Evolutionary conservation across 2,113 vertebrate species (phyloP).

Genomic region (Neotoma lepida): DNA sequence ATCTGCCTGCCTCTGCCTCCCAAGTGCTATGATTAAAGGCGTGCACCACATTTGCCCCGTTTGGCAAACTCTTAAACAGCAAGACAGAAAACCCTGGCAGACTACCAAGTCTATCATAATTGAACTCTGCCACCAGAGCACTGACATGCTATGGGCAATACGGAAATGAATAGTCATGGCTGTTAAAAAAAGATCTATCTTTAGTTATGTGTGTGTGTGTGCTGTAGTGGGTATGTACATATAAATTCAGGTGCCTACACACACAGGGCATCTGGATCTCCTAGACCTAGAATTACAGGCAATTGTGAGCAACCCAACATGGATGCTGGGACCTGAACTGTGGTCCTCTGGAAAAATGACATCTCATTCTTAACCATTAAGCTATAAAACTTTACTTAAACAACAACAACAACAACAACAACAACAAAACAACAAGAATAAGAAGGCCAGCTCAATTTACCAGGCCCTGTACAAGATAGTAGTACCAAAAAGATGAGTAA

Average conservation of each 20-base stretch:
- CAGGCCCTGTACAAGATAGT: not conserved
- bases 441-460: not conserved
- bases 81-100: not conserved
- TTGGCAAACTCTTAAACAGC: not conserved
- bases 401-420: not conserved
- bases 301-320: not conserved
- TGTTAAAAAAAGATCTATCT: not conserved
- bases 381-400: not conserved
- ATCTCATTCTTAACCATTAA: not conserved
- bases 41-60: too few species aligned
- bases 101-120: not conserved
- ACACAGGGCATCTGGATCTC: not conserved
- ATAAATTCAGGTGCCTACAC: not conserved
- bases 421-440: not conserved
- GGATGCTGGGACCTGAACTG: not conserved
- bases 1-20: too few species aligned
- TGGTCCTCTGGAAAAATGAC: not conserved
- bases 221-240: not conserved
- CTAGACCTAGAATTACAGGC: not conserved
- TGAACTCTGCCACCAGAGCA: not conserved
- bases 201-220: not conserved
- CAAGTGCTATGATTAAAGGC: too few species aligned
- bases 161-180: not conserved
- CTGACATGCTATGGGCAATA: not conserved
- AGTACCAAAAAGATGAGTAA: not conserved